Percentiles rank a stretch among this genome's conserved stretches.
These are phyloP conservation scores for Pantherophis alleghaniensis DNA, from an alignment of 2,797 vertebrate species.

Conservation along the genomic window DNA sequence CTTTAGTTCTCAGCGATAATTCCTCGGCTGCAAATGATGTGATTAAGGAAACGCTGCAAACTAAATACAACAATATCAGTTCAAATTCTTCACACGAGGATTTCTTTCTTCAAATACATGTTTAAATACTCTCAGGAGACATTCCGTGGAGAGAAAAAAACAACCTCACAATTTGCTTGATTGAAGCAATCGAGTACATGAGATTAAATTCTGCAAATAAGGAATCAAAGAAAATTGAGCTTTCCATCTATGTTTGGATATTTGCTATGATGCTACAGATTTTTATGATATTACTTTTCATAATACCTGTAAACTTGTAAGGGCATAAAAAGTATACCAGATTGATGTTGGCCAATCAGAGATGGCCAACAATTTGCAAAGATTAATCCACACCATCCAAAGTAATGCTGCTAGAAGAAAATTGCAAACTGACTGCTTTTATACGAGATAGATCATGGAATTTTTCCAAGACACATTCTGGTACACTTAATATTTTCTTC, in stretches of 20 bases:
- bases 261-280: not conserved
- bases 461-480: not conserved
- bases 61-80: not conserved
- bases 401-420: not conserved
- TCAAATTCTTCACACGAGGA: not conserved
- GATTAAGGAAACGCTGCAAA: slow-evolving; percentile 8
- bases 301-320: not conserved
- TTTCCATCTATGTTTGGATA: not conserved
- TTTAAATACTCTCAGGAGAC: not conserved
- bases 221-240: not conserved
- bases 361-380: not conserved
- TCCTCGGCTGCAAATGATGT: slow-evolving; percentile 16
- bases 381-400: not conserved
- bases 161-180: not conserved
- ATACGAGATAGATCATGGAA: not conserved
- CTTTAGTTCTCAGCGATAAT: slow-evolving; percentile 13
- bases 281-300: not conserved
- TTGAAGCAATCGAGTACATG: not conserved
- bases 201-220: not conserved
- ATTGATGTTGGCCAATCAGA: not conserved
- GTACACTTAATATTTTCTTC: not conserved
- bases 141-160: not conserved
- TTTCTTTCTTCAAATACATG: not conserved
- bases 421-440: not conserved
- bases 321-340: not conserved